Percentiles rank a stretch among this genome's conserved stretches.
Evolutionary conservation across 2,888 invertebrate species (phyloP).

Genomic region (Drosophila fungiperda): DNA sequence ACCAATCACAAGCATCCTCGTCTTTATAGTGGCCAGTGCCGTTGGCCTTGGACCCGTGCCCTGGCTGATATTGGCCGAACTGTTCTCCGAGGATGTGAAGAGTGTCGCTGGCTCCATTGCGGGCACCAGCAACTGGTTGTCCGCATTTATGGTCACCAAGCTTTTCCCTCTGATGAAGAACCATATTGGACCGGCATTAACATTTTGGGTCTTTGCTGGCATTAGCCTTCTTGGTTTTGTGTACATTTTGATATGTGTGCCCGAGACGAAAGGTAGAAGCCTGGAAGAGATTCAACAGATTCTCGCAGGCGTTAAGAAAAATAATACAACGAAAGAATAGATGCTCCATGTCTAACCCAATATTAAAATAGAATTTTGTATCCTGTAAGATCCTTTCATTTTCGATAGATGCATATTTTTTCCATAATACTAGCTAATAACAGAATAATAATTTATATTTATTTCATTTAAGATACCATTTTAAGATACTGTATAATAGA

Average conservation of each 20-base stretch:
- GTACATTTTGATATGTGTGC: constrained; percentile 88
- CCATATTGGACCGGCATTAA: constrained; percentile 87
- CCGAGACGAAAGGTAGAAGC: constrained; percentile 86
- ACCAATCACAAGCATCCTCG: constrained; percentile 89
- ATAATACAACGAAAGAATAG: background rate
- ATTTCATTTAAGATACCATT: background rate
- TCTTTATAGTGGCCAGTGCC: constrained; percentile 88
- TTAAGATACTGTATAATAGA: background rate
- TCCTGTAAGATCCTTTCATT: background rate
- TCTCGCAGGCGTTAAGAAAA: constrained; percentile 48
- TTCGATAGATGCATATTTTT: background rate
- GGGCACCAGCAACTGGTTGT: constrained; percentile 91
- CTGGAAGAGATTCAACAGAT: constrained; percentile 75
- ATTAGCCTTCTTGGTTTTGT: constrained; percentile 88
- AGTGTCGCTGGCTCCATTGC: constrained; percentile 90
- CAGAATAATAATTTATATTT: background rate
- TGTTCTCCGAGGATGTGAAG: constrained; percentile 91
- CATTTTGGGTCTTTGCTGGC: constrained; percentile 91
- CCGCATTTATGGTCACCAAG: constrained; percentile 91
- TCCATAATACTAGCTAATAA: background rate
- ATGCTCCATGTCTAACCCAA: background rate
- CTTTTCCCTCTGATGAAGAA: constrained; percentile 87
- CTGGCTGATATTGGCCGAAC: constrained; percentile 89
- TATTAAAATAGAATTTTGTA: background rate
- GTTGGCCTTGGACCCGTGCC: constrained; percentile 94